Evolutionary conservation across 2,113 vertebrate genomes (phyloP).

Genomic region (Burhinus oedicnemus): DNA sequence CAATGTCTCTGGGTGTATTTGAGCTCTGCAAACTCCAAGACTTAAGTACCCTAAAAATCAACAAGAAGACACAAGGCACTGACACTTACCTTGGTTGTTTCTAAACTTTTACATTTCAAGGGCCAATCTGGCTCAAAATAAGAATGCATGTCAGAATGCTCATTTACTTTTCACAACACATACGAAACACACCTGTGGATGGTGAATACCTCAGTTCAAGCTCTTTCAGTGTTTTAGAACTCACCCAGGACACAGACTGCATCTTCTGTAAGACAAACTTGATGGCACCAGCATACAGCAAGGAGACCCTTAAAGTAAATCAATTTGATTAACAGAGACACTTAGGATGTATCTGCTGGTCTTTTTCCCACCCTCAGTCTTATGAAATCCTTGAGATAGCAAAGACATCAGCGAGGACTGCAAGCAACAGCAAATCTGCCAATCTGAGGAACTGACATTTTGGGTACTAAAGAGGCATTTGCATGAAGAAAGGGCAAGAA

Average conservation of each 20-base stretch:
- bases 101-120: neutral
- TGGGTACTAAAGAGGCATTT: neutral
- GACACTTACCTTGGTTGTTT: neutral
- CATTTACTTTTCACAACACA: neutral
- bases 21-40: neutral
- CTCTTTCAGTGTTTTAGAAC: neutral
- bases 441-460: neutral
- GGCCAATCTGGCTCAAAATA: neutral
- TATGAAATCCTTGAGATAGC: neutral
- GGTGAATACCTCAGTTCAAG: neutral
- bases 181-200: neutral
- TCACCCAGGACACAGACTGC: neutral
- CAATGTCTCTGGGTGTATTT: neutral
- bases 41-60: neutral
- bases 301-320: neutral
- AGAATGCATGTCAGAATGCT: neutral
- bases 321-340: neutral
- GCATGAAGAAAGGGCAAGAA: neutral
- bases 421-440: neutral
- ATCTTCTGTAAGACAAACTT: neutral
- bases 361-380: neutral
- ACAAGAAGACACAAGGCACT: neutral
- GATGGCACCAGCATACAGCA: neutral
- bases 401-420: neutral
- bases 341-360: neutral